Base-by-base conservation (phyloP, 53 echinoderm and acorn worm genomes). In the Pentamera pediparva region DNA sequence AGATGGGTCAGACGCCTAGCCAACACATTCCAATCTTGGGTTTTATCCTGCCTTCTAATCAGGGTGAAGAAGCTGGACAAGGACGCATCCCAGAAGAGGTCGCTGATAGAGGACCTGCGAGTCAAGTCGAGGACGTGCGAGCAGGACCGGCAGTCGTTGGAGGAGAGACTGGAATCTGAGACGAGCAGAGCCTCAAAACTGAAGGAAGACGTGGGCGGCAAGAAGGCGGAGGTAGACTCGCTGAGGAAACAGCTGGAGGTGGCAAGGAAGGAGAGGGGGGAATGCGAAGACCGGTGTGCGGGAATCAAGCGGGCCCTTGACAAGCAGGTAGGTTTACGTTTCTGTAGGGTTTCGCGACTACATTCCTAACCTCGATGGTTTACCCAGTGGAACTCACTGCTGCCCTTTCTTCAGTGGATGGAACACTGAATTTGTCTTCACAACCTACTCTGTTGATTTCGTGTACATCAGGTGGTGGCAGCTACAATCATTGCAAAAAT, bases 41-140 rank as follows among this genome's bases (percentile, higher is more conserved):
- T 1, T 17, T 3, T 45, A 18, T 45, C 11, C 47, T 45, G 4
- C 6, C 10, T 35, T 73, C 21, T 5, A 2, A 20, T 31, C 41
- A 67, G 67, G 41, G 26, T 67, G 43, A 67, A 67, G 24, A 67
- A 47, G 27, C 74, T 85, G 28, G 96, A 91, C 7, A 82, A 91
- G 50, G 91, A 96, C 62, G 47, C 84, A 41, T 76, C 65, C 15
- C 96, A 96, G 76, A 96, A 96, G 71, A 79, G 96, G 39, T 85
- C 88, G 3, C 54, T 96, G 34, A 85, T 96, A 17, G 91, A 96
- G 43, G 96, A 96, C 75, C 75, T 96, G 43, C 73, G 76, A 75
- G 83, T 36, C 12, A 85, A 77, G 59, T 80, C 83, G 5, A 91
- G 63, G 70, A 51, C 85, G 0, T 50, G 59, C 17, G 64, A 59